Base-by-base conservation (phyloP, 2,797 vertebrate genomes). In the Microtus californicus region DNA sequence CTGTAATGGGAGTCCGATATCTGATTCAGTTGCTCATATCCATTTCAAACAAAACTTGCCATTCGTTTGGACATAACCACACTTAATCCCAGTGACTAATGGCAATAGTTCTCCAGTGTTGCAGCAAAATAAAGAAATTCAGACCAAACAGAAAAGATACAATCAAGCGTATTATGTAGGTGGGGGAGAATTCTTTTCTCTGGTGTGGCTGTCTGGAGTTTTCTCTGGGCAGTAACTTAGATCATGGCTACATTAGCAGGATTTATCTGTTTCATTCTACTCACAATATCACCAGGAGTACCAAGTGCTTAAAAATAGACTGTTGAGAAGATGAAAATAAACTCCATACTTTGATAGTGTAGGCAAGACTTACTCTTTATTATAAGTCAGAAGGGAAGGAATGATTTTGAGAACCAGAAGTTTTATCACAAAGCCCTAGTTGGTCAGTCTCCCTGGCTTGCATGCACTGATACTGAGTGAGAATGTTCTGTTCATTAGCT, bases 1-100 rank as follows among this genome's bases (percentile, higher is more conserved):
- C 98, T 99, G 98, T 98, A 98, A 98, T 95, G 94, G 92, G 97
- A 98, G 98, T 98, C 43, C 6, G 21, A 2, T 96, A 98, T 98
- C 97, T 98, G 97, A 98, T 97, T 98, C 95, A 97, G 97, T 97
- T 97, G 96, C 90, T 76, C 95, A 96, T 97, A 98, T 97, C 95
- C 93, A 97, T 97, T 96, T 98, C 97, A 96, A 97, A 98, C 94
- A 89, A 98, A 98, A 96, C 97, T 97, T 96, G 31, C 80, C 76
- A 93, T 94, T 97, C 86, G 37, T 1, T 0, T 74, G 95, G 40
- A 71, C 1, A 59, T 87, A 97, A 40, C 29, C 87, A n/a, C 97
- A 59, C 78, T 96, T 95, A 94, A 89, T 93, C 92, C 87, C 73
- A 67, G 59, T 34, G 73, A n/a, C 45, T 95, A 96, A 96, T 77